Conservation (phyloP, 2,888 invertebrate genomes). For the Megastigmus dorsalis region DNA sequence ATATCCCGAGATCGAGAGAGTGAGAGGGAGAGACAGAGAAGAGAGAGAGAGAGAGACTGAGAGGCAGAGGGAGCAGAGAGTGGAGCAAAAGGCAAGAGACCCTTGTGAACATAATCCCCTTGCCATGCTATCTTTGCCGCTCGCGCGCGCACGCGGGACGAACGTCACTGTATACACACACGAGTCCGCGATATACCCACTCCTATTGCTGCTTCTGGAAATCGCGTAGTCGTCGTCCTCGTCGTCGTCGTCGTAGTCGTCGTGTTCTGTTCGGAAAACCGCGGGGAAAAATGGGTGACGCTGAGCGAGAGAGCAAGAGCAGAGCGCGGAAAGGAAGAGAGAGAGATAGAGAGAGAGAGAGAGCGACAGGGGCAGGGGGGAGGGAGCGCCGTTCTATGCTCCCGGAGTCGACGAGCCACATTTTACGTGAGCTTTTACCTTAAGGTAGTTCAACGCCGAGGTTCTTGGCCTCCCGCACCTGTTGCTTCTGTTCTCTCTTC, state of each 20-base stretch:
- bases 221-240: not conserved
- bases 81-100: not conserved
- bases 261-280: constrained; percentile 29
- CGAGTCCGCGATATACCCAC: not conserved
- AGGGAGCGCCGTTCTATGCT: no score
- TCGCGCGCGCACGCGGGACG: not conserved
- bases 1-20: not conserved
- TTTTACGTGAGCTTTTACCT: constrained; percentile 70
- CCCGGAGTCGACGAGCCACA: constrained; percentile 58
- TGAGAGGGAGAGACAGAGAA: not conserved
- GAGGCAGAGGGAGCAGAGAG: not conserved
- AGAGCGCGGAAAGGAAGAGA: constrained; percentile 12
- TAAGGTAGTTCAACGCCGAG: constrained; percentile 67
- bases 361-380: no score
- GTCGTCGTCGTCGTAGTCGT: not conserved
- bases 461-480: constrained; percentile 68
- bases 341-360: constrained; percentile 27
- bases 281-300: constrained; percentile 33
- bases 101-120: constrained; percentile 52
- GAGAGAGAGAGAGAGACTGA: not conserved
- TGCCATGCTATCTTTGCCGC: constrained; percentile 27
- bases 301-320: no score
- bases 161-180: not conserved
- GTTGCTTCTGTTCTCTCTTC: constrained; percentile 67
- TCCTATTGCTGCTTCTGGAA: not conserved